These are phyloP conservation scores for Ormia ochracea DNA, from an alignment of 2,888 invertebrate genomes.

Conservation along the genomic window DNA sequence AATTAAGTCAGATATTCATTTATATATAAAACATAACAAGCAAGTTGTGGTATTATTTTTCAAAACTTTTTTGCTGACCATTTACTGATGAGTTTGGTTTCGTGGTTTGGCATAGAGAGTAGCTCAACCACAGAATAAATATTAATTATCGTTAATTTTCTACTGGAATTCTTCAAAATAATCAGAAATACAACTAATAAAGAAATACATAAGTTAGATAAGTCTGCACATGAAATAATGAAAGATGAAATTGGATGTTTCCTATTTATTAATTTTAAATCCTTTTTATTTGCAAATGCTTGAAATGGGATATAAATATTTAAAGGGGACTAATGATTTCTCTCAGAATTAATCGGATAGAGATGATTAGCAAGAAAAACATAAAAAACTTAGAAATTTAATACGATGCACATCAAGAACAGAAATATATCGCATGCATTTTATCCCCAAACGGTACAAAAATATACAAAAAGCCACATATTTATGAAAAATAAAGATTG, in stretches of 20 bases:
- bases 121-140: too few species aligned
- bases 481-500: neutral
- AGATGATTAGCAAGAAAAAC: slow-evolving; percentile 10
- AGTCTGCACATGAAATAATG: neutral
- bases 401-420: neutral
- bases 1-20: too few species aligned
- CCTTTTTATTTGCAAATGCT: neutral
- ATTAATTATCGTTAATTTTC: neutral
- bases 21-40: too few species aligned
- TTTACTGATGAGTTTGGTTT: too few species aligned
- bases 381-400: neutral
- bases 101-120: too few species aligned
- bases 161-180: neutral
- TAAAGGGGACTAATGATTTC: neutral
- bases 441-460: neutral
- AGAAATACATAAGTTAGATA: too few species aligned
- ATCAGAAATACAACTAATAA: too few species aligned
- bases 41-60: too few species aligned
- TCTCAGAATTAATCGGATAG: neutral
- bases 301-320: neutral
- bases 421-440: neutral
- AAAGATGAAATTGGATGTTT: neutral
- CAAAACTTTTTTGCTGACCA: too few species aligned
- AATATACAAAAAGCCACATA: neutral
- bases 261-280: neutral